Base-by-base conservation (phyloP, 2,797 vertebrate species). In the Propithecus deckenii region DNA sequence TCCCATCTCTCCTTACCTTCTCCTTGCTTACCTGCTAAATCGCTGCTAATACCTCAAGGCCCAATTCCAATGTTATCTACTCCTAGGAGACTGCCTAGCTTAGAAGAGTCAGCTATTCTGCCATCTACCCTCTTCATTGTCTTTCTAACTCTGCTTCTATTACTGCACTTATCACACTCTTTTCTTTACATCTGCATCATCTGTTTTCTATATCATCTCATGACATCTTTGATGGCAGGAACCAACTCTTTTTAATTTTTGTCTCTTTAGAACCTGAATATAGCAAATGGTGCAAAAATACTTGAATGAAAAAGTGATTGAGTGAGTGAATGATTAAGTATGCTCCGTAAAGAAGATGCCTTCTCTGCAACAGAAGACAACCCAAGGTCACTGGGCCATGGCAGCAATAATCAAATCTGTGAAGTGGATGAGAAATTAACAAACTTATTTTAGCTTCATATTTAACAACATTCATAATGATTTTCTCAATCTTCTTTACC, bases 381-480 rank as follows among this genome's bases (percentile, higher is more conserved):
- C 22, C 0, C 15, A 32, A 52, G 57, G 2, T 35, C 9, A 61
- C 0, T 11, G 41, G 7, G 35, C 7, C 38, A 76, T 30, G 3
- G 13, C 2, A 72, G 8, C 7, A 89, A 71, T 1, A 75, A 48
- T 63, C 5, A 76, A 91, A 88, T 63, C 8, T n/a, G 0, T 50
- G 13, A 61, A 50, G 7, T 75, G 13, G 89, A 41, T 43, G 14
- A 94, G 25, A 88, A 96, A 80, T 30, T 10, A 69, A 69, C 5
- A 94, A 74, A 81, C 4, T 89, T 83, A 55, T n/a, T 69, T 96
- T 74, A 79, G n/a, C 48, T 80, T 94, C n/a, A 93, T 81, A 89
- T 76, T 86, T 59, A 43, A 78, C 22, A 86, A 59, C 11, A 72
- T 50, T 30, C 69, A 65, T 7, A 89, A 86, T 43, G 1, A 43